Evolutionary conservation across 2,797 vertebrate genomes (phyloP), one percentile per base, ranked within the genome.

Genomic region (Clamator glandarius): DNA sequence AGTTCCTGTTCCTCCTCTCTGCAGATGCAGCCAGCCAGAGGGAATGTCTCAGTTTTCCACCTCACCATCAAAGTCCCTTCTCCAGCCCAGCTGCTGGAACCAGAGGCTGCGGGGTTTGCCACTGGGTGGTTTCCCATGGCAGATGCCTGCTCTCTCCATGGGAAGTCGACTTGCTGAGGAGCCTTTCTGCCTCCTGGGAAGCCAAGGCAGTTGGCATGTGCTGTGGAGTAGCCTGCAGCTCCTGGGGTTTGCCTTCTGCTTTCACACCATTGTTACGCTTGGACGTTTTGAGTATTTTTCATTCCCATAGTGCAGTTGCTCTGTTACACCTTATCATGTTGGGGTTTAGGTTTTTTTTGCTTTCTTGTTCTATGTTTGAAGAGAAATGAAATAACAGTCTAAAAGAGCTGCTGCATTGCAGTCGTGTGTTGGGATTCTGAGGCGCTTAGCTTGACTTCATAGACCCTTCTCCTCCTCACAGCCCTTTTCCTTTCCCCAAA

Each of bases 371-470:
- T 36, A 17, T 44, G 6, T 24, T 46, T 81, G 36, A 78, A 42
- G 28, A 62, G 36, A 67, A 46, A 24, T 11, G 5, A 54, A 73
- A n/a, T 17, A 26, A 25, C 46, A 42, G 51, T 54, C 29, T 28
- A 13, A 42, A 63, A 25, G 36, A 64, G 18, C 58, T 66, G 11
- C 24, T 50, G 0, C 20, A 5, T 42, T 64, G 21, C 21, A 35
- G 41, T 19, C 42, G 12, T 3, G 1, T 23, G 2, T n/a, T 44
- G 54, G 48, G 35, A 20, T 85, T n/a, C 68, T 42, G 44, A 42
- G 31, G 17, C 41, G 18, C 44, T 29, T 29, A 8, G 46, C 52
- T 72, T 1, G 1, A 4, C 29, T 28, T 39, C 1, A 0, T 62
- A 39, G 21, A 42, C 29, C n/a, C 21, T 35, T 62, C 2, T 2